These are phyloP conservation scores for Percina caprodes DNA, from an alignment of 2,113 vertebrate genomes.

Conservation along the genomic window DNA sequence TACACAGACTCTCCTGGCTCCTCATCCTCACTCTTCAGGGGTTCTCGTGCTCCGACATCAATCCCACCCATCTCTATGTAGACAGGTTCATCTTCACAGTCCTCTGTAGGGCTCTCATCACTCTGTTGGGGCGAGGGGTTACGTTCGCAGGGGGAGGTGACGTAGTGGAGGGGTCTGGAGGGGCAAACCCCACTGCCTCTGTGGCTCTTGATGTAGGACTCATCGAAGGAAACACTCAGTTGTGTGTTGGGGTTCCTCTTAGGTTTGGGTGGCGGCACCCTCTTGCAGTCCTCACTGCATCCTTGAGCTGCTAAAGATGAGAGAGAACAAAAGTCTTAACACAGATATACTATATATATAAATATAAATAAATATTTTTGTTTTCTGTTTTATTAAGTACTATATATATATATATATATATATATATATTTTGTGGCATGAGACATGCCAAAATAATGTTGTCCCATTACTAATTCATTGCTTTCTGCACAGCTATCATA, in stretches of 20 bases:
- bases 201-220: conserved; percentile 92
- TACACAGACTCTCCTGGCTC: conserved; percentile 97
- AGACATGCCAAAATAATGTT: background rate
- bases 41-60: conserved; percentile 83
- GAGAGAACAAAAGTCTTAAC: conserved; percentile 14
- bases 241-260: conserved; percentile 98
- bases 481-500: background rate
- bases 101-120: conserved; percentile 83
- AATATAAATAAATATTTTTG: no score
- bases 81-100: conserved; percentile 94
- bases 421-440: no score
- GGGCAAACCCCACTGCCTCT: conserved; percentile 82
- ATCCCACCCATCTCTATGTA: conserved; percentile 99
- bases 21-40: conserved; percentile 81
- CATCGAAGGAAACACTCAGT: conserved; percentile 97
- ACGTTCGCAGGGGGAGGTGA: conserved; percentile 79
- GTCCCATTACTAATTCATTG: background rate
- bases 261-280: conserved; percentile 96
- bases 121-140: conserved; percentile 85
- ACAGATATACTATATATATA: background rate
- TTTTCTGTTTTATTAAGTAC: background rate
- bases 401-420: background rate
- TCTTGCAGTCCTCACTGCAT: conserved; percentile 97
- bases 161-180: conserved; percentile 66
- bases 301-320: conserved; percentile 85